Base-by-base conservation (phyloP, 2,888 invertebrate genomes). In the Cantharis rufa region DNA sequence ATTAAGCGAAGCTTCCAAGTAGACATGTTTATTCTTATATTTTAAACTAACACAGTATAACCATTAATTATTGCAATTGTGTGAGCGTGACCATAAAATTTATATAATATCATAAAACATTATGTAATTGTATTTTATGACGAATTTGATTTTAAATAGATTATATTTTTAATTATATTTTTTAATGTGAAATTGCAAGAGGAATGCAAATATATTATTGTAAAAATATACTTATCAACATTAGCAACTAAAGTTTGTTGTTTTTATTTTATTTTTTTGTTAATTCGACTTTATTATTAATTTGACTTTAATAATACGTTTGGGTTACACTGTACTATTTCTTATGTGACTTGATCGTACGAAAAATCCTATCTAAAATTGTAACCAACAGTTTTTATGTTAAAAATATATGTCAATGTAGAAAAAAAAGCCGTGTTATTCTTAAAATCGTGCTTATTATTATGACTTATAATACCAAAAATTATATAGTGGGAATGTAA, bases 1-100 rank as follows among this genome's bases (percentile, higher is more conserved):
- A 77, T 79, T 84, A n/a, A 66, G n/a, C 21, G 21, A 66, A 24
- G n/a, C 64, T 21, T 66, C 64, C 1, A 66, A 66, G 24, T 66
- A 24, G 1, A 21, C 24, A 9, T 66, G n/a, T 66, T n/a, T 48
- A n/a, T 48, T 48, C 7, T 48, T 48, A 48, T n/a, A n/a, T 48
- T 48, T 48, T 48, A 48, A 48, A 48, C 48, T 48, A 48, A 48
- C 48, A 48, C 48, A n/a, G 48, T 48, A 24, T 24, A 48, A 48
- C 10, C 48, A 48, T 48, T 48, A 48, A 48, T n/a, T 48, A 48
- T 48, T 48, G n/a, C 48, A n/a, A 48, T 48, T 48, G n/a, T 48
- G 48, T 48, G n/a, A n/a, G 48, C n/a, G 48, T 48, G 48, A 11
- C 48, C 48, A 48, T 48, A 48, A n/a, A 48, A 48, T 48, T 48